These are phyloP conservation scores for Ophion obscuratus DNA, from an alignment of 2,888 invertebrate species.

Conservation along the genomic window DNA sequence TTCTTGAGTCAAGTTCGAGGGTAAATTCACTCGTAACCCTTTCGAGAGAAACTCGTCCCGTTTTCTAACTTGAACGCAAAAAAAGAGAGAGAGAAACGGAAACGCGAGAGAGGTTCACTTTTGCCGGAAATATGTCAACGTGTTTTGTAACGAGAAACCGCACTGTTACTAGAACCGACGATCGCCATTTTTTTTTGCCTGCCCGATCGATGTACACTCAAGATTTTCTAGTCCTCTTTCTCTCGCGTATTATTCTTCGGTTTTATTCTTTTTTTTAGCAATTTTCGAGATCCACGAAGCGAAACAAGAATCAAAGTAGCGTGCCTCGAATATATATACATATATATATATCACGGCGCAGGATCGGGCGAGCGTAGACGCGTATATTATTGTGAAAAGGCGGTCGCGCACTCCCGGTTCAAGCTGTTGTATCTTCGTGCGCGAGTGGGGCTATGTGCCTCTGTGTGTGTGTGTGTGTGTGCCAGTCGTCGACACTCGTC, in stretches of 20 bases:
- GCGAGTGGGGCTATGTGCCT: conserved; percentile 31
- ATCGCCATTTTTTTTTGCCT: neutral
- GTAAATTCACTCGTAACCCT: neutral
- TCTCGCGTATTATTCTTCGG: neutral
- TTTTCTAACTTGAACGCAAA: neutral
- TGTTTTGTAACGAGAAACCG: neutral
- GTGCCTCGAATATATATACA: conserved; percentile 8
- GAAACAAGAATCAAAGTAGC: conserved; percentile 29
- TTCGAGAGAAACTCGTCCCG: no score
- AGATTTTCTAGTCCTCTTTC: conserved; percentile 11
- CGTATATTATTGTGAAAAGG: conserved; percentile 77
- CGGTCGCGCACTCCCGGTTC: conserved; percentile 74
- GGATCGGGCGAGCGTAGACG: conserved; percentile 48
- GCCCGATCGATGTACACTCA: neutral
- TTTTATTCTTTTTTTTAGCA: neutral
- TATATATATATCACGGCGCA: neutral
- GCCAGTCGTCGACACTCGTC: conserved; percentile 53
- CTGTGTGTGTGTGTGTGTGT: conserved; percentile 14
- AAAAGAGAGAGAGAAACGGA: neutral
- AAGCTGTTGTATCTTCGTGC: conserved; percentile 27
- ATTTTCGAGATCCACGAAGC: conserved; percentile 34
- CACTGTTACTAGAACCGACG: conserved; percentile 1
- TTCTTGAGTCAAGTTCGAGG: neutral
- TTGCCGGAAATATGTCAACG: conserved; percentile 21
- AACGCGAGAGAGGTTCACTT: conserved; percentile 13